Evolutionary conservation across 2,888 invertebrate genomes (phyloP).

Genomic region (Xanthorhoe spadicearia): DNA sequence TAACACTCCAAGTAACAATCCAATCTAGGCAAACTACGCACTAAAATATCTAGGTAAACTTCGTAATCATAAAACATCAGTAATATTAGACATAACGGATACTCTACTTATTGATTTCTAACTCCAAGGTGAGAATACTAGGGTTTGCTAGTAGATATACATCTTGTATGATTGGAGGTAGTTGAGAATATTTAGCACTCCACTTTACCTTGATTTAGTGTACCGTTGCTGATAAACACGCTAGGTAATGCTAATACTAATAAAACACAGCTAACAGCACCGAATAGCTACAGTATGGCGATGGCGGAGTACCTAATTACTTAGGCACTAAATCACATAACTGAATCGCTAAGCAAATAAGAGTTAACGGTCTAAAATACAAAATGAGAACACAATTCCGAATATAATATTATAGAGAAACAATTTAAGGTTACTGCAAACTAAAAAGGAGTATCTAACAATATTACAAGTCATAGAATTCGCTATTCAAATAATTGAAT

Average conservation of each 20-base stretch:
- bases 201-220: background rate
- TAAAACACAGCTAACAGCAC: background rate
- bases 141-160: slow-evolving; percentile 1
- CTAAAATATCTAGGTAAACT: too few species aligned
- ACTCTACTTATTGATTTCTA: slow-evolving; percentile 53
- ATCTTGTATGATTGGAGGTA: background rate
- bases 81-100: slow-evolving; percentile 39
- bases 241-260: background rate
- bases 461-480: background rate
- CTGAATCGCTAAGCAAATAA: too few species aligned
- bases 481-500: slow-evolving; percentile 9
- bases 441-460: background rate
- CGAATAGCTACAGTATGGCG: too few species aligned
- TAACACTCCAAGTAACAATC: too few species aligned
- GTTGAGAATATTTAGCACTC: background rate
- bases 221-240: background rate
- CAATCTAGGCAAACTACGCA: too few species aligned
- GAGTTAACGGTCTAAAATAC: too few species aligned
- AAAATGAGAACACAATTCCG: background rate
- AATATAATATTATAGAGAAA: background rate
- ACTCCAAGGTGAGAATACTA: slow-evolving; percentile 21
- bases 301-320: too few species aligned
- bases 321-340: too few species aligned
- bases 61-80: slow-evolving; percentile 20
- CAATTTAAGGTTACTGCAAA: too few species aligned